A percentile compares a stretch with the other conserved stretches of the same genome.
Conservation (phyloP, 2,113 vertebrate genomes). For the Pollachius pollachius region DNA sequence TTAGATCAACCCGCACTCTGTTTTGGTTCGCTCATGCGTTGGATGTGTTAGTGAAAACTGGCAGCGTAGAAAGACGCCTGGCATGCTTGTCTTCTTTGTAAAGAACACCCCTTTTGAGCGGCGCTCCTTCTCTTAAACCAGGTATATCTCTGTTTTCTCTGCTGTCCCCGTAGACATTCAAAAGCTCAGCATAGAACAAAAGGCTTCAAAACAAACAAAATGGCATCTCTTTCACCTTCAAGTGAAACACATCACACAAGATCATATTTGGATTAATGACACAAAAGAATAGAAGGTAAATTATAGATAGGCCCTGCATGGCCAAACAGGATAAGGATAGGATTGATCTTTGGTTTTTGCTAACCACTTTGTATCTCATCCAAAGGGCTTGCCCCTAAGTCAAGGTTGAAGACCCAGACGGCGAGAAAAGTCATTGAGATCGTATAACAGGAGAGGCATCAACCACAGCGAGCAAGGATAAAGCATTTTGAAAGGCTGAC, state of each 20-base stretch:
- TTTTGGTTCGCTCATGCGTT: constrained; percentile 45
- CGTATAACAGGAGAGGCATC: too few species aligned
- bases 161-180: constrained; percentile 25
- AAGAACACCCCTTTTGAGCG: constrained; percentile 63
- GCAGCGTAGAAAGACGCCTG: constrained; percentile 48
- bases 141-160: constrained; percentile 55
- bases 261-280: constrained; percentile 35
- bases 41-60: constrained; percentile 47
- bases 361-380: too few species aligned
- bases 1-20: constrained; percentile 16
- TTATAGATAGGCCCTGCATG: constrained; percentile 25
- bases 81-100: constrained; percentile 55
- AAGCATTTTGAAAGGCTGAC: too few species aligned
- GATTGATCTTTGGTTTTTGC: too few species aligned
- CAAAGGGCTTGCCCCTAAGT: too few species aligned
- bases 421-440: too few species aligned
- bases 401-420: too few species aligned
- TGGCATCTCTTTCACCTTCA: constrained; percentile 33
- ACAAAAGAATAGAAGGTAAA: constrained; percentile 34
- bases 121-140: constrained; percentile 44
- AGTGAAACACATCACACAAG: constrained; percentile 29
- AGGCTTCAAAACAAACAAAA: constrained; percentile 26
- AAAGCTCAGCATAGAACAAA: constrained; percentile 52
- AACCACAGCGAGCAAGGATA: too few species aligned
- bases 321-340: background rate